phyloP scores from a whole-genome alignment of 2,797 vertebrate species.

The Pipistrellus nathusii region DNA sequence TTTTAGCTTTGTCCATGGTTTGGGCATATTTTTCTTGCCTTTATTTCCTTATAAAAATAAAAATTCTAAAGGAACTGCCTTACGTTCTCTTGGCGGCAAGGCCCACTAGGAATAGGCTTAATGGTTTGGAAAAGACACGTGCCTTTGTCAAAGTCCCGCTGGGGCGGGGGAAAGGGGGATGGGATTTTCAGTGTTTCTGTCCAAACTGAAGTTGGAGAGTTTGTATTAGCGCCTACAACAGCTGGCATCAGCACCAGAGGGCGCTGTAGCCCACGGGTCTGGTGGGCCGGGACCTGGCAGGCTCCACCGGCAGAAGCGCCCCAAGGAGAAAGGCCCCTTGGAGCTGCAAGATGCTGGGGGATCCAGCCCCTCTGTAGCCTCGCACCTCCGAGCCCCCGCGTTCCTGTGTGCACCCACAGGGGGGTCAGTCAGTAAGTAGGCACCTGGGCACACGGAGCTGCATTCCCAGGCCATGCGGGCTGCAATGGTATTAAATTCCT shows the following conservation, averaged over 20 bases:
- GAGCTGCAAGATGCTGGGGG: neutral
- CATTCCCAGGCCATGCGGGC: accelerated
- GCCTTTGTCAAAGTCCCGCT: neutral
- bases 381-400: neutral
- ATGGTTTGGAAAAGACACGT: neutral
- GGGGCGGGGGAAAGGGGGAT: neutral
- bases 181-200: neutral
- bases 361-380: neutral
- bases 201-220: accelerated
- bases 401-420: accelerated
- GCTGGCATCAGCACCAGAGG: accelerated
- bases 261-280: neutral
- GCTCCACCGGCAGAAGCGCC: accelerated
- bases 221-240: neutral
- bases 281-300: accelerated
- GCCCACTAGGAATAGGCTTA: neutral
- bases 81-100: accelerated
- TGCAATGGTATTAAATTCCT: accelerated
- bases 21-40: neutral
- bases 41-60: neutral
- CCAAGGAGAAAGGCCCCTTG: accelerated
- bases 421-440: neutral
- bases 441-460: neutral
- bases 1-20: neutral
- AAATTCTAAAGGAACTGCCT: neutral